Conservation (phyloP, 1,140 invertebrate genomes). For the Zaprionus davidi region DNA sequence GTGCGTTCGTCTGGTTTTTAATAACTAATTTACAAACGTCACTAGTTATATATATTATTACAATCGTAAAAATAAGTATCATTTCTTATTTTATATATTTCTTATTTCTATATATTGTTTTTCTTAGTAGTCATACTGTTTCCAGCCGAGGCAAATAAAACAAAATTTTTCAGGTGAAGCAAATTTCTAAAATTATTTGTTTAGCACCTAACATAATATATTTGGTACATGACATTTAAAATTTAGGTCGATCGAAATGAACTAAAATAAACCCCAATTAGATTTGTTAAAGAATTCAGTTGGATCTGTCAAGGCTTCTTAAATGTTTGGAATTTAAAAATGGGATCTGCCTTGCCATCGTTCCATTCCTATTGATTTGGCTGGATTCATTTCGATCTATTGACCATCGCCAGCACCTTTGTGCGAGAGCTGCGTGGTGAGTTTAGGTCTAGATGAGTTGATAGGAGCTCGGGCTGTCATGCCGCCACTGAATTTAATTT, state of each 20-base stretch:
- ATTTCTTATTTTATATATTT: too few relatives aligned
- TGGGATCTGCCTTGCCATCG: neutral
- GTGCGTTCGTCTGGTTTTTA: too few relatives aligned
- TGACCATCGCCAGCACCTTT: slow-evolving; percentile 72
- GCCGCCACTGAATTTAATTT: slow-evolving; percentile 38
- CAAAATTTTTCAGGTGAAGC: slow-evolving; percentile 4
- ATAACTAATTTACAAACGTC: too few relatives aligned
- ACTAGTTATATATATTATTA: too few relatives aligned
- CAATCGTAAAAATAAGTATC: too few relatives aligned
- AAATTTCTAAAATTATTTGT: slow-evolving; percentile 11
- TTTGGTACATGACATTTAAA: slow-evolving; percentile 21
- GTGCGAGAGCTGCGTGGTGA: slow-evolving; percentile 17
- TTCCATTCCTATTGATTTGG: neutral
- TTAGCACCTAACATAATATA: neutral
- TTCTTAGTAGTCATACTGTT: too few relatives aligned
- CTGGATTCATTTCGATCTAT: slow-evolving; percentile 17
- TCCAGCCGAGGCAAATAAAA: neutral
- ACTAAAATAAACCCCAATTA: slow-evolving; percentile 23
- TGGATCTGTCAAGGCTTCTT: slow-evolving; percentile 4
- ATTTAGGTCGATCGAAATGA: slow-evolving; percentile 40
- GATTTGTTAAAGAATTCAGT: slow-evolving; percentile 20
- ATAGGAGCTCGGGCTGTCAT: slow-evolving; percentile 39
- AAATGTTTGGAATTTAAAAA: neutral
- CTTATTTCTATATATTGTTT: too few relatives aligned
- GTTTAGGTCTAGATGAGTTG: slow-evolving; percentile 9